Percentiles rank a stretch among this genome's conserved stretches.
phyloP scores from a whole-genome alignment of 2,888 invertebrate genomes.

The Epinotia bilunana region DNA sequence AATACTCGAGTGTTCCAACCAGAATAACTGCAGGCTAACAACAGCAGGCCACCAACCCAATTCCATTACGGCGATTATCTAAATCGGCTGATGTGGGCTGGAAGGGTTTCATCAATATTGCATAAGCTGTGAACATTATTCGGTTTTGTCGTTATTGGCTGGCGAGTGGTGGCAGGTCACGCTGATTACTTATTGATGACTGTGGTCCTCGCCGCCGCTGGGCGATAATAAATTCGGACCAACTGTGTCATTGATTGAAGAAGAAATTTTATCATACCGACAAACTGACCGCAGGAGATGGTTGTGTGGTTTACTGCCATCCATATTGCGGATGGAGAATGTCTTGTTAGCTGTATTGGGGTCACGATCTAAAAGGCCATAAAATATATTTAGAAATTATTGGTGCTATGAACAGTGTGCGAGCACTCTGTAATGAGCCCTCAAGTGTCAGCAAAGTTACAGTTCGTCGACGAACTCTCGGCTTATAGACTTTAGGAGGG shows the following conservation, averaged over 20 bases:
- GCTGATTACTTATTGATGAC: conserved; percentile 80
- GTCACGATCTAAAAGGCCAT: conserved; percentile 16
- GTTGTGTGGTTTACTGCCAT: conserved; percentile 35
- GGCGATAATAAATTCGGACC: conserved; percentile 67
- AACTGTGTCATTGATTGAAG: conserved; percentile 64
- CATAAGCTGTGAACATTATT: conserved; percentile 49
- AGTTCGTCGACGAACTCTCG: conserved; percentile 20
- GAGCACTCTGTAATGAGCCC: conserved; percentile 38
- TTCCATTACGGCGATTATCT: conserved; percentile 52
- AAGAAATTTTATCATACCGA: conserved; percentile 44
- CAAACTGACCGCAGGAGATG: conserved; percentile 21
- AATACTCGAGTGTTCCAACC: conserved; percentile 1
- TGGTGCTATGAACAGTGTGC: conserved; percentile 13
- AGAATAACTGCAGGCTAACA: conserved; percentile 30
- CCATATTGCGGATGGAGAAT: conserved; percentile 26
- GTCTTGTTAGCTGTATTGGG: conserved; percentile 23
- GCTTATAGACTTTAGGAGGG: conserved; percentile 30
- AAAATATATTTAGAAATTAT: not conserved
- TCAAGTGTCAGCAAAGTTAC: conserved; percentile 29
- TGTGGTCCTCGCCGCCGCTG: conserved; percentile 55
- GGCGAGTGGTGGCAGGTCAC: conserved; percentile 55
- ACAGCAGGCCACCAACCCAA: conserved; percentile 42
- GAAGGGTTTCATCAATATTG: conserved; percentile 57
- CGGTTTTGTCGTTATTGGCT: conserved; percentile 43
- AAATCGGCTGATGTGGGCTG: conserved; percentile 53